phyloP scores from a whole-genome alignment of 1,140 invertebrate genomes.

The Amphibalanus amphitrite region DNA sequence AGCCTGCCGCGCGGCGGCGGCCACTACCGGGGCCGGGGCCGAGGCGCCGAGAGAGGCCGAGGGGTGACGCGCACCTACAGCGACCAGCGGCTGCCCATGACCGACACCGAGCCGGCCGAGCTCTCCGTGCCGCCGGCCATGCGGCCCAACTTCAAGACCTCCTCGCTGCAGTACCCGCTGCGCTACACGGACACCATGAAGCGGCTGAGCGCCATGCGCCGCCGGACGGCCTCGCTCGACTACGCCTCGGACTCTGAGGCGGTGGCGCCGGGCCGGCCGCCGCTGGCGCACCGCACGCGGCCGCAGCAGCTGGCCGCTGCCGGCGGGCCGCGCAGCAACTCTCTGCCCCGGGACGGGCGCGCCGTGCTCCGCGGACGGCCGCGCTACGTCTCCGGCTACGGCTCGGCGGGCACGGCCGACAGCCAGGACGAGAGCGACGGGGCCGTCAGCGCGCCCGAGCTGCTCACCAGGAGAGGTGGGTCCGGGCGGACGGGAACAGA shows the following conservation, averaged over 20 bases:
- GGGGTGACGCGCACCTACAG: conserved; percentile 22
- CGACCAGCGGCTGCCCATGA: conserved; percentile 23
- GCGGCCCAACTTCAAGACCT: conserved; percentile 12
- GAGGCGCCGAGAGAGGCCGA: conserved; percentile 20
- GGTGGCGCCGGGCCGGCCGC: conserved; percentile 22
- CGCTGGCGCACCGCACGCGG: conserved; percentile 25
- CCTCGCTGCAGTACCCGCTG: conserved; percentile 19
- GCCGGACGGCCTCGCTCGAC: conserved; percentile 38
- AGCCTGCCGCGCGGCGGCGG: conserved; percentile 16
- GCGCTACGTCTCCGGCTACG: conserved; percentile 21
- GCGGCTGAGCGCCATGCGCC: conserved; percentile 20
- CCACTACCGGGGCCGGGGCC: conserved; percentile 33
- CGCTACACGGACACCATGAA: conserved; percentile 19
- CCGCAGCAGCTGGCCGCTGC: not conserved
- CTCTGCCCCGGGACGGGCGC: conserved; percentile 17
- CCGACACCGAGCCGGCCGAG: conserved; percentile 14
- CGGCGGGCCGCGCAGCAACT: not conserved
- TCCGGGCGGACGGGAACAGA: too few species aligned
- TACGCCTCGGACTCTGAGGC: conserved; percentile 90
- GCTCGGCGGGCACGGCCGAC: conserved; percentile 27
- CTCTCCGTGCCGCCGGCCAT: conserved; percentile 15
- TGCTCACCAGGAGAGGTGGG: conserved; percentile 17
- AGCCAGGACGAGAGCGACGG: conserved; percentile 53
- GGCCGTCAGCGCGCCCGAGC: conserved; percentile 58
- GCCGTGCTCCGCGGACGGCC: not conserved